phyloP scores from a whole-genome alignment of 2,113 vertebrate species.

The Orientallactaga bullata region DNA sequence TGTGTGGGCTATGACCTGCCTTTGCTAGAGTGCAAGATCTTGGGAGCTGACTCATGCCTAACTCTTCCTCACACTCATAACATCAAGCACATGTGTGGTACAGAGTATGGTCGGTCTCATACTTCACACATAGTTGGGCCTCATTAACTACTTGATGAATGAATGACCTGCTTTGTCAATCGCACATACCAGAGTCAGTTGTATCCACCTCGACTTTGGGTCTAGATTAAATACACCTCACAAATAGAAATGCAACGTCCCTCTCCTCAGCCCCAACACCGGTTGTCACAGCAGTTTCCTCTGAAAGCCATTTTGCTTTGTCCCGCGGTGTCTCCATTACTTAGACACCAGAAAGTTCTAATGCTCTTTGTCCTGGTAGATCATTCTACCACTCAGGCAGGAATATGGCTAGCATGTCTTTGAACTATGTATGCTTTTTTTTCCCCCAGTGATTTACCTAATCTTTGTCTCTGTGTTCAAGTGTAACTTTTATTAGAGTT shows the following conservation, averaged over 20 bases:
- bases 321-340: not conserved
- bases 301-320: not conserved
- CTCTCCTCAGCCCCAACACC: not conserved
- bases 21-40: not conserved
- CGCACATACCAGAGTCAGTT: not conserved
- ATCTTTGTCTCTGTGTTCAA: not conserved
- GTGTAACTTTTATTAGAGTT: conserved; percentile 32
- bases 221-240: not conserved
- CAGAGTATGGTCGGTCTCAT: not conserved
- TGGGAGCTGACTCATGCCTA: not conserved
- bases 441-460: not conserved
- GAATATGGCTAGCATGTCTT: not conserved
- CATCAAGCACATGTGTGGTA: not conserved
- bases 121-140: not conserved
- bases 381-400: not conserved
- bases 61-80: not conserved
- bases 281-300: not conserved
- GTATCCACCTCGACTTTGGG: not conserved
- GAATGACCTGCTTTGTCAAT: not conserved
- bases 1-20: not conserved
- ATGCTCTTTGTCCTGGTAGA: not conserved
- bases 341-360: not conserved
- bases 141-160: not conserved
- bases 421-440: not conserved
- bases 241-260: not conserved